These are phyloP conservation scores for Hydropotes inermis DNA, from an alignment of 2,113 vertebrate species.

Conservation along the genomic window DNA sequence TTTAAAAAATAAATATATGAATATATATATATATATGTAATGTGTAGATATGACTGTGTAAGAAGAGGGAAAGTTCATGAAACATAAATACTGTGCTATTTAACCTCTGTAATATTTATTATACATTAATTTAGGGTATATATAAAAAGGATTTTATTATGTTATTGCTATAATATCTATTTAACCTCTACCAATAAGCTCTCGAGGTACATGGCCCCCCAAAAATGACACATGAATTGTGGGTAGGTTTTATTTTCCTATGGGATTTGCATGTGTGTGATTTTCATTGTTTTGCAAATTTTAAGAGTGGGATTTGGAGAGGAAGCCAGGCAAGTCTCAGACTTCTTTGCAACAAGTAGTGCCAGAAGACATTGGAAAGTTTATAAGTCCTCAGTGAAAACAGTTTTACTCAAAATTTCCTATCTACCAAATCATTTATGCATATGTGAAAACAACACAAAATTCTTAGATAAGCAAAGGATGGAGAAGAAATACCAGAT, in stretches of 20 bases:
- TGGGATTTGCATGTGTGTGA: background rate
- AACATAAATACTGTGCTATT: background rate
- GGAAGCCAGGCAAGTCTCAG: background rate
- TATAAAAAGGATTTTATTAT: background rate
- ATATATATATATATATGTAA: background rate
- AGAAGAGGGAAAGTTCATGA: background rate
- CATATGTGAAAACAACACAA: background rate
- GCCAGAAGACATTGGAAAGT: background rate
- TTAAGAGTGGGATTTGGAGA: background rate
- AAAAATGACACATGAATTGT: background rate
- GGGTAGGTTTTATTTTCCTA: background rate
- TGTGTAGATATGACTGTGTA: background rate
- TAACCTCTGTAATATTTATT: background rate
- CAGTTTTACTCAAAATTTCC: background rate
- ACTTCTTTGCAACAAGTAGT: background rate
- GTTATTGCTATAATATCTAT: background rate
- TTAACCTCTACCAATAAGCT: background rate
- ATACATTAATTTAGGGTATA: background rate
- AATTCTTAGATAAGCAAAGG: background rate
- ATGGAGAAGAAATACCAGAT: background rate
- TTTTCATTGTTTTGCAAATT: background rate
- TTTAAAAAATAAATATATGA: background rate
- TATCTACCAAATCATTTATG: background rate
- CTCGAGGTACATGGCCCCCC: accelerated
- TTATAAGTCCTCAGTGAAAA: background rate